These are phyloP conservation scores for Amphiura filiformis DNA, from an alignment of 35 echinoderm and acorn worm genomes.

Conservation along the genomic window DNA sequence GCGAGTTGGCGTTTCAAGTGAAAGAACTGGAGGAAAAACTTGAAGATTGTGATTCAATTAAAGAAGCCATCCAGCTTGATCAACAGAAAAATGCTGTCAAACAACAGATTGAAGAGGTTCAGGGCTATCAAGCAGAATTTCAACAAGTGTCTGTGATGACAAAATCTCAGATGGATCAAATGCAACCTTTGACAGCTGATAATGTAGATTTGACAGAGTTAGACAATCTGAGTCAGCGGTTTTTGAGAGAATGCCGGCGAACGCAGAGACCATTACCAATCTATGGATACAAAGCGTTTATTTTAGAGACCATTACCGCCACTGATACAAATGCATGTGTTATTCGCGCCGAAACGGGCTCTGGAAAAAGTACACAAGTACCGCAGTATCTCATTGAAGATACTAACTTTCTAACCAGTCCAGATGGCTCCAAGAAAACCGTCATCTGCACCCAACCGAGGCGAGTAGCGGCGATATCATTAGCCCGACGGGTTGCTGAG, in stretches of 20 bases:
- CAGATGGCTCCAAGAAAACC: slow-evolving; percentile 23
- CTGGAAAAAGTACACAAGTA: slow-evolving; percentile 95
- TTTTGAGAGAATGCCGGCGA: slow-evolving; percentile 29
- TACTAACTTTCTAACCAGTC: slow-evolving; percentile 26
- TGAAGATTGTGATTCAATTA: slow-evolving; percentile 1
- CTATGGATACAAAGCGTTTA: slow-evolving; percentile 28
- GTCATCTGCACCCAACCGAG: slow-evolving; percentile 93
- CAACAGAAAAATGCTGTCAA: neutral
- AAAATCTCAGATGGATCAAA: neutral
- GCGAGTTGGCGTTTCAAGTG: neutral
- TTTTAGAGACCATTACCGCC: slow-evolving; percentile 44
- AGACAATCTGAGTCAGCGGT: slow-evolving; percentile 15
- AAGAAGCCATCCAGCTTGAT: neutral
- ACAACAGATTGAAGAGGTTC: slow-evolving; percentile 4
- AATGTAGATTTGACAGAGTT: neutral
- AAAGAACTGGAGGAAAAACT: neutral
- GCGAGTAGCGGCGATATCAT: slow-evolving; percentile 88
- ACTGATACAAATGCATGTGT: slow-evolving; percentile 74
- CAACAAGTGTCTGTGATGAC: neutral
- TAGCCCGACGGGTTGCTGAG: slow-evolving; percentile 90
- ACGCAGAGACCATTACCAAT: slow-evolving; percentile 17
- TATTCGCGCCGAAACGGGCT: slow-evolving; percentile 92
- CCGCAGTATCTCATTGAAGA: slow-evolving; percentile 93
- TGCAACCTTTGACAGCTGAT: neutral
- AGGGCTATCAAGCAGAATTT: slow-evolving; percentile 16